These are phyloP conservation scores for Microctonus aethiopoides DNA, from an alignment of 2,888 invertebrate species.

Conservation along the genomic window DNA sequence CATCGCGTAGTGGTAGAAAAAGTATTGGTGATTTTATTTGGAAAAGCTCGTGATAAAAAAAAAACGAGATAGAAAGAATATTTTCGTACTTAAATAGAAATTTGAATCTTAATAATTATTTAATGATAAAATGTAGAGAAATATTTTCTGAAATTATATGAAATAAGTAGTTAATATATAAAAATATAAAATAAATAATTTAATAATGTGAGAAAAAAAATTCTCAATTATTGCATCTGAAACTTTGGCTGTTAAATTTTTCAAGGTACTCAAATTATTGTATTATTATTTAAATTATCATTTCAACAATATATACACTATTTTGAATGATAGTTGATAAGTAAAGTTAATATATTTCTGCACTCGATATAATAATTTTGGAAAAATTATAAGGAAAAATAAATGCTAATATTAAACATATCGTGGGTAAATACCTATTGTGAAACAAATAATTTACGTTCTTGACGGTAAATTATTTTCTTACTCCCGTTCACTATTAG, in stretches of 20 bases:
- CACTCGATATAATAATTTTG: neutral
- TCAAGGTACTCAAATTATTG: conserved; percentile 5
- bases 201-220: neutral
- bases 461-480: neutral
- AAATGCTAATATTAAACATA: neutral
- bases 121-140: neutral
- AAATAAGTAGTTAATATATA: conserved; percentile 19
- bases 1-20: no score
- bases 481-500: neutral
- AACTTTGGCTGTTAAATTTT: conserved; percentile 3
- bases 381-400: neutral
- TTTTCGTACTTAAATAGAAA: conserved; percentile 12
- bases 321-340: neutral
- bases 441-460: neutral
- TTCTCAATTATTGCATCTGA: neutral
- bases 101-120: neutral
- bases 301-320: neutral
- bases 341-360: neutral
- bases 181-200: no score
- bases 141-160: conserved; percentile 22
- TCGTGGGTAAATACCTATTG: neutral
- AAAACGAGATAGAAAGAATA: neutral
- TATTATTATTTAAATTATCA: neutral
- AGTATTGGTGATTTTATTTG: neutral
- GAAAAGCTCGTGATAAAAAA: neutral